phyloP scores from a whole-genome alignment of 1,140 invertebrate species.

The Hylaeus anthracinus region DNA sequence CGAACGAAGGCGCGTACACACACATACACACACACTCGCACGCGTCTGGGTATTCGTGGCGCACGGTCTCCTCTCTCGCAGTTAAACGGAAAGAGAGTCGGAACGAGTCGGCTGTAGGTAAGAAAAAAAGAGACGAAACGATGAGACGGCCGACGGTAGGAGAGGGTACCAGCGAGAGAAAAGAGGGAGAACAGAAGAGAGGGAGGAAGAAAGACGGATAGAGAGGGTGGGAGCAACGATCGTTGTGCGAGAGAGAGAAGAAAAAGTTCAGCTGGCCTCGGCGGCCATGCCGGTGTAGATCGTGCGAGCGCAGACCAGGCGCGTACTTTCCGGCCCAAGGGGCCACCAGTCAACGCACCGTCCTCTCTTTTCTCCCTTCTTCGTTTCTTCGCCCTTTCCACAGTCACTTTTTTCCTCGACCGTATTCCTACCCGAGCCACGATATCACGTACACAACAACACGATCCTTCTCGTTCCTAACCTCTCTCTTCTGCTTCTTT shows the following conservation, averaged over 20 bases:
- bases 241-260: conserved; percentile 43
- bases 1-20: not conserved
- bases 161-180: conserved; percentile 10
- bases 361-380: conserved; percentile 16
- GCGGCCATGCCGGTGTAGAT: conserved; percentile 75
- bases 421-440: not conserved
- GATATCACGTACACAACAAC: conserved; percentile 18
- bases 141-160: conserved; percentile 22
- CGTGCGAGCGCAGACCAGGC: conserved; percentile 70
- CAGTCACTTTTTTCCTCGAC: conserved; percentile 23
- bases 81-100: conserved; percentile 40
- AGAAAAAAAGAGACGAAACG: conserved; percentile 53
- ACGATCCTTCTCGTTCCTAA: conserved; percentile 15
- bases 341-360: conserved; percentile 31
- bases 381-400: conserved; percentile 17
- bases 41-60: conserved; percentile 34
- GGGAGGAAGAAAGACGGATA: conserved; percentile 22
- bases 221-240: conserved; percentile 42
- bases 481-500: conserved; percentile 6
- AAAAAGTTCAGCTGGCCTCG: conserved; percentile 75
- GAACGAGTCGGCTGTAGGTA: conserved; percentile 36
- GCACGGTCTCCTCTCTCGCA: conserved; percentile 29
- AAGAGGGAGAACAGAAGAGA: conserved; percentile 27
- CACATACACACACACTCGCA: not conserved
- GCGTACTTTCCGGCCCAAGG: conserved; percentile 54